Evolutionary conservation across 2,888 invertebrate species (phyloP).

Genomic region (Nomada ruficornis): DNA sequence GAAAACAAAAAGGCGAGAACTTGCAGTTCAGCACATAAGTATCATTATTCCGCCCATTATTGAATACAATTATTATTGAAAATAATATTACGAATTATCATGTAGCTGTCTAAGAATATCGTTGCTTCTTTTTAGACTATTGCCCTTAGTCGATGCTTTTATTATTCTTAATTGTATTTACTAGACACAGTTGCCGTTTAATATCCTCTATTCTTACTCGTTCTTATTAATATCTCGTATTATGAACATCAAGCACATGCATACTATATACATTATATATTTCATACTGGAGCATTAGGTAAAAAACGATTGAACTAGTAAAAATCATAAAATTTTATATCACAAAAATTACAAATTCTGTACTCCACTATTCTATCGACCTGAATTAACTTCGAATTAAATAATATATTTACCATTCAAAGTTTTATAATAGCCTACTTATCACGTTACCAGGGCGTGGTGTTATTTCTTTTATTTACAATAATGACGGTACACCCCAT

Average conservation of each 20-base stretch:
- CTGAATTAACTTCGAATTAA: background rate
- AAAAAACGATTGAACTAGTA: background rate
- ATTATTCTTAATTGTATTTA: conserved; percentile 46
- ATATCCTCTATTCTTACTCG: conserved; percentile 6
- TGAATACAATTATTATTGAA: conserved; percentile 72
- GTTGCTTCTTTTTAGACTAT: conserved; percentile 59
- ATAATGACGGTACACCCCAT: background rate
- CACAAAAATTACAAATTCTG: background rate
- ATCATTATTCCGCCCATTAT: conserved; percentile 59
- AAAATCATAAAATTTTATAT: background rate
- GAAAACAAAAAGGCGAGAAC: conserved; percentile 70
- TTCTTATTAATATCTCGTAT: conserved; percentile 35
- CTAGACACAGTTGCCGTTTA: conserved; percentile 31
- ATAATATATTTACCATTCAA: conserved; percentile 3
- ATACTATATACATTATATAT: conserved; percentile 17
- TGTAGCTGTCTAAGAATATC: conserved; percentile 68
- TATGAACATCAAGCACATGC: conserved; percentile 16
- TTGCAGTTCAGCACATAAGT: conserved; percentile 64
- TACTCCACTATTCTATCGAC: background rate
- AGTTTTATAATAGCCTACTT: background rate
- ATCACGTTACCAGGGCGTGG: background rate
- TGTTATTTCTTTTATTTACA: conserved; percentile 14
- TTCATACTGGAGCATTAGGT: conserved; percentile 1
- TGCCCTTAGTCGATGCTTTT: conserved; percentile 63
- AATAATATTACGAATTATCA: conserved; percentile 68